Conservation (phyloP, 2,113 vertebrate genomes). For the Bubo blakistoni region DNA sequence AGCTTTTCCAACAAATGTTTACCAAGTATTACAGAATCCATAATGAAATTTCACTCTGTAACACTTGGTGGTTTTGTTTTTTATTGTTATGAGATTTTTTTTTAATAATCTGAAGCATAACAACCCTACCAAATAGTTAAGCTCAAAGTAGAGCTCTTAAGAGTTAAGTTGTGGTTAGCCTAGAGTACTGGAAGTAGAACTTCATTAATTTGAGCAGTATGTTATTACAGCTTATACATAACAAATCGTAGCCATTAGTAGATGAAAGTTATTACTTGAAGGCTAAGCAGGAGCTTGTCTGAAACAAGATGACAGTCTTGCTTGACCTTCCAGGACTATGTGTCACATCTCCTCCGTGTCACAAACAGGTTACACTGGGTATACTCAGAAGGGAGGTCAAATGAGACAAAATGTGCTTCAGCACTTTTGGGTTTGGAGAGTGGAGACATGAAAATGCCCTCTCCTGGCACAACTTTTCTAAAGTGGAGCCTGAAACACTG, state of each 20-base stretch:
- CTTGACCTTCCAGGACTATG: not conserved
- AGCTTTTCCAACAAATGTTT: conserved; percentile 32
- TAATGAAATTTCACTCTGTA: not conserved
- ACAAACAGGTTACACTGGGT: not conserved
- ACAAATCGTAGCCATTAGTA: not conserved
- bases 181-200: not conserved
- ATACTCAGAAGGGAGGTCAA: not conserved
- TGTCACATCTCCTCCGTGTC: not conserved
- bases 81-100: not conserved
- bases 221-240: not conserved
- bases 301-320: not conserved
- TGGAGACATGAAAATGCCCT: not conserved
- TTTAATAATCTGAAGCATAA: not conserved
- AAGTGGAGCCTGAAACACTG: not conserved
- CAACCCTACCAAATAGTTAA: not conserved
- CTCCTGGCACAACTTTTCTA: not conserved
- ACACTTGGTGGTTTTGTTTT: not conserved
- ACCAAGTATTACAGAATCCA: not conserved
- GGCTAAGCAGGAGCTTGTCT: not conserved
- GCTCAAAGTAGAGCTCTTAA: not conserved
- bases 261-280: not conserved
- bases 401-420: not conserved
- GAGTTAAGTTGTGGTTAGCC: not conserved
- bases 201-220: not conserved
- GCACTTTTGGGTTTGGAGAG: not conserved